Evolutionary conservation across 2,888 invertebrate genomes (phyloP), one percentile per base, ranked within the genome.

Genomic region (Drosophila fulvimacula): DNA sequence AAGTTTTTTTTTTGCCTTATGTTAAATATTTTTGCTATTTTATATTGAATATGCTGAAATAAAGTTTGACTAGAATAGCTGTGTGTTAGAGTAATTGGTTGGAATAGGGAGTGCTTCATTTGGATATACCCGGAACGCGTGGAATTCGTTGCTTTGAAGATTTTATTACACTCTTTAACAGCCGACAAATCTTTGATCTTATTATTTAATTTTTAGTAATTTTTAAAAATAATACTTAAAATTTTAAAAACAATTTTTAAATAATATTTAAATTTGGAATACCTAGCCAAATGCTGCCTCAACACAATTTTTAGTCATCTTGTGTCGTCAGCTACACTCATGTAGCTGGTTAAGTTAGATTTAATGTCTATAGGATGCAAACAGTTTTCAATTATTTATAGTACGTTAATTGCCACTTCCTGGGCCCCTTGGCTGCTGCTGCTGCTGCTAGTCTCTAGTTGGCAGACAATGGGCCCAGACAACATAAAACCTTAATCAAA

Each of bases 401-500:
- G 64, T 44, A 69, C 62, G 69, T 72, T 81, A 86, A 77, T 83
- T 70, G 79, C 76, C 61, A 69, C 52, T 58, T 65, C 69, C 74
- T 59, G 56, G 42, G 41, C 59, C 27, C 39, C 42, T 42, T 42
- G 55, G 30, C 13, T 27, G 27, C 27, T 30, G 24, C 24, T 24
- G 24, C 24, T 24, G 24, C 24, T 24, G 17, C 30, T 1, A 17
- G 34, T 32, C 49, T 7, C 49, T 61, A 44, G 69, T 38, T 7
- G 32, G 49, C 73, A 76, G 81, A 85, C 79, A 73, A 81, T 76
- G 65, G 59, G 62, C 57, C 53, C 63, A 76, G 79, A 77, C 46
- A 46, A 74, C 46, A 57, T 71, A 68, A 83, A 68, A 63, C 77
- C 80, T 75, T 81, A 81, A 83, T 86, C 82, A 86, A 86, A 83